Evolutionary conservation across 2,113 vertebrate genomes (phyloP).

Genomic region (Pimephales promelas): DNA sequence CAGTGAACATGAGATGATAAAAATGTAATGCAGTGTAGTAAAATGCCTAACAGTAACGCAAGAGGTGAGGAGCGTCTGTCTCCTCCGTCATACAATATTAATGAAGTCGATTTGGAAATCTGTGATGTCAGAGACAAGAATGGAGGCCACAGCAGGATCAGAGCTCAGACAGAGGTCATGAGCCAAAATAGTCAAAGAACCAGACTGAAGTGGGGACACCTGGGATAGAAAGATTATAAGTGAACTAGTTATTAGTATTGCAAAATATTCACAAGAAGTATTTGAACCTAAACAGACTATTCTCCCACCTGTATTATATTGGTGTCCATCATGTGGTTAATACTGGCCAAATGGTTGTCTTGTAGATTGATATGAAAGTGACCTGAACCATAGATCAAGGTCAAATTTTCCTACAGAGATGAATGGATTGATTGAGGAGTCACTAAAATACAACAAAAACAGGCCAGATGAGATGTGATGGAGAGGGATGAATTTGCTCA

Average conservation of each 20-base stretch:
- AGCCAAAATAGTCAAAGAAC: conserved; percentile 65
- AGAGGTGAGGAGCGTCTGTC: background rate
- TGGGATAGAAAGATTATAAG: conserved; percentile 33
- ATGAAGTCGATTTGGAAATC: conserved; percentile 73
- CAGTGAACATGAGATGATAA: background rate
- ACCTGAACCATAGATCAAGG: conserved; percentile 73
- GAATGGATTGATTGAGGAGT: background rate
- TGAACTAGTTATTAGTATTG: background rate
- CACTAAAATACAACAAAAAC: background rate
- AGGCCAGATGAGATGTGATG: background rate
- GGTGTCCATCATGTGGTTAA: conserved; percentile 66
- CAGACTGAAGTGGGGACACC: conserved; percentile 68
- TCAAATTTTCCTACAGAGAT: conserved; percentile 65
- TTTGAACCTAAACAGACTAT: background rate
- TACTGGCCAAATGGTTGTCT: conserved; percentile 59
- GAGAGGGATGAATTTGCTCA: conserved; percentile 50
- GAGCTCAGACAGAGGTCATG: conserved; percentile 72
- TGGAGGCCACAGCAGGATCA: conserved; percentile 62
- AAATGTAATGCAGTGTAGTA: conserved; percentile 6
- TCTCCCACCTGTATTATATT: conserved; percentile 66
- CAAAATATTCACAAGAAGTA: background rate
- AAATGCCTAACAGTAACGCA: background rate
- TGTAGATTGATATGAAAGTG: conserved; percentile 71
- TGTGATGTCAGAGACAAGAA: conserved; percentile 67
- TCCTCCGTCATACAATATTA: conserved; percentile 65